Evolutionary conservation across 1,140 invertebrate genomes (phyloP).

Genomic region (Macrosteles quadrilineatus): DNA sequence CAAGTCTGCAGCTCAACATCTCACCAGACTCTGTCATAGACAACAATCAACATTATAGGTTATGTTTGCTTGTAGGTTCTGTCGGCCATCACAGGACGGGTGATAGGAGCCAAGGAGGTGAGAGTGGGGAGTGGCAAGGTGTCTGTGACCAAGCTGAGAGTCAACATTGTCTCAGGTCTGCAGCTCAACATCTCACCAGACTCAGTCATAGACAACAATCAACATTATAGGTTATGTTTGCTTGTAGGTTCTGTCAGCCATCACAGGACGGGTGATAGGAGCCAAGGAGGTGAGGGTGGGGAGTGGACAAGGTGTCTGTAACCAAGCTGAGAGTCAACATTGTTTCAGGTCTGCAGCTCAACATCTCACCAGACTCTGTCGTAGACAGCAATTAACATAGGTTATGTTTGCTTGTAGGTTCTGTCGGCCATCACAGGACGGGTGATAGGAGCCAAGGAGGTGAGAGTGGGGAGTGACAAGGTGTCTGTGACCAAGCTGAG

Average conservation of each 20-base stretch:
- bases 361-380: constrained; percentile 79
- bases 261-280: constrained; percentile 88
- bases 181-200: constrained; percentile 87
- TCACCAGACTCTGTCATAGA: constrained; percentile 80
- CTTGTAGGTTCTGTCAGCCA: constrained; percentile 81
- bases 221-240: too few relatives aligned
- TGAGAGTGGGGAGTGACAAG: constrained; percentile 88
- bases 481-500: constrained; percentile 79
- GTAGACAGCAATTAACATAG: too few relatives aligned
- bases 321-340: constrained; percentile 80
- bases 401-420: too few relatives aligned
- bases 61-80: too few relatives aligned
- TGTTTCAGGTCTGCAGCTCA: constrained; percentile 87
- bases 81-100: constrained; percentile 87
- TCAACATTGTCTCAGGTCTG: constrained; percentile 88
- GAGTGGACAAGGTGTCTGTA: constrained; percentile 85
- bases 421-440: constrained; percentile 88
- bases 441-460: constrained; percentile 87
- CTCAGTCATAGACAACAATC: constrained; percentile 77
- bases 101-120: constrained; percentile 89
- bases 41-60: too few relatives aligned
- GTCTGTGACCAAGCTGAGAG: constrained; percentile 74
- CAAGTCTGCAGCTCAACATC: constrained; percentile 86
- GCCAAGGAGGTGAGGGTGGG: constrained; percentile 88
- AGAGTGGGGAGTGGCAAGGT: constrained; percentile 91